These are phyloP conservation scores for Philaethria dido DNA, from an alignment of 2,888 invertebrate genomes.

Conservation along the genomic window DNA sequence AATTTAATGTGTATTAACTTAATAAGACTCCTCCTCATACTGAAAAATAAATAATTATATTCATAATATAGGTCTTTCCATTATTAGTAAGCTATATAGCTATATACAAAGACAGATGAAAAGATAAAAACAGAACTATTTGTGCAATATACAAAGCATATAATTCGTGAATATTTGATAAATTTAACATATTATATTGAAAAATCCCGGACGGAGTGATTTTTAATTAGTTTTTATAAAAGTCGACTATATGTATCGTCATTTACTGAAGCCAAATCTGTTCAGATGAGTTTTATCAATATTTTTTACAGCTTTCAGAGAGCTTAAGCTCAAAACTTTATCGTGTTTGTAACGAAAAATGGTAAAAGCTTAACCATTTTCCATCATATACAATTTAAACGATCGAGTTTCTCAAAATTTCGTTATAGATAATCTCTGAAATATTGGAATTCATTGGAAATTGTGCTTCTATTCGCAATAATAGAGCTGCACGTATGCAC, in stretches of 20 bases:
- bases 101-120: too few species aligned
- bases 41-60: too few species aligned
- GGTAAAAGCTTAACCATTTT: background rate
- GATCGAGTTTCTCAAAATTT: background rate
- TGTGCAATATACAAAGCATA: too few species aligned
- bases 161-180: too few species aligned
- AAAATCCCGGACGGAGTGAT: too few species aligned
- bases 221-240: too few species aligned
- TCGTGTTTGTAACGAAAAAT: background rate
- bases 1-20: too few species aligned
- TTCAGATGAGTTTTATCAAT: background rate
- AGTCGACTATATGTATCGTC: background rate
- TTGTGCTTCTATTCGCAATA: conserved; percentile 2
- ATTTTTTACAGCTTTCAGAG: conserved; percentile 8
- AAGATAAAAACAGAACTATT: too few species aligned
- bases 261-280: background rate
- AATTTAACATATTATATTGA: too few species aligned
- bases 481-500: conserved; percentile 11
- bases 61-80: too few species aligned
- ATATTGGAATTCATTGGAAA: conserved; percentile 1
- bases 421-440: conserved; percentile 2
- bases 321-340: conserved; percentile 8
- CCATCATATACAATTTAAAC: background rate
- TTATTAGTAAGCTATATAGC: too few species aligned
- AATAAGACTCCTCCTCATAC: too few species aligned